Conservation (phyloP, 1,140 invertebrate species). For the Caenorhabditis latens region DNA sequence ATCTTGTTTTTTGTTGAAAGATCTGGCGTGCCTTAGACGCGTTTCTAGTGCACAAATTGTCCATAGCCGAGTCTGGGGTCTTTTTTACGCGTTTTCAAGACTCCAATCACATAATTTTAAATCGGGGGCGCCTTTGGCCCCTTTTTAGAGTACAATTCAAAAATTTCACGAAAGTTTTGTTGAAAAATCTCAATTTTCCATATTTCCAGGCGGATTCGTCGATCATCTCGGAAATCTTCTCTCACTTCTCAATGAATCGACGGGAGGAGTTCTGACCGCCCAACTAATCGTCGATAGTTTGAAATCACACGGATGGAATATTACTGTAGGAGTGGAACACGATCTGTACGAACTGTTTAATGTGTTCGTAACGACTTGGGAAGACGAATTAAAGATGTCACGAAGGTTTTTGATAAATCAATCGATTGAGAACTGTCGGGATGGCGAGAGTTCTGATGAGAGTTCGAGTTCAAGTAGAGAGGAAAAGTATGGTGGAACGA, state of each 20-base stretch:
- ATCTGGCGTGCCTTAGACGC: too few species aligned
- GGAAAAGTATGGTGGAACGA: not conserved
- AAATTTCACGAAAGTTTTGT: too few species aligned
- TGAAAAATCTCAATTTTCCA: not conserved
- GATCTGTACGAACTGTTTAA: slow-evolving; percentile 69
- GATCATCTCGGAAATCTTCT: not conserved
- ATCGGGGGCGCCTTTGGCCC: too few species aligned
- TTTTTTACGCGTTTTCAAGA: too few species aligned
- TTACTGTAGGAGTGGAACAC: slow-evolving; percentile 61
- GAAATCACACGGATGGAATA: slow-evolving; percentile 58
- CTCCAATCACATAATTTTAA: too few species aligned
- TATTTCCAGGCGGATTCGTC: slow-evolving; percentile 14
- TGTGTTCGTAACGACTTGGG: slow-evolving; percentile 68
- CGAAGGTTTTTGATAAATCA: slow-evolving; percentile 38
- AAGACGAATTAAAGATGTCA: slow-evolving; percentile 65
- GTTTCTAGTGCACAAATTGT: too few species aligned
- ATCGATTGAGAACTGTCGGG: slow-evolving; percentile 37
- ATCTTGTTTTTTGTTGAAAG: too few species aligned
- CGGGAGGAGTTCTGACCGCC: not conserved
- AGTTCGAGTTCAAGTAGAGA: not conserved
- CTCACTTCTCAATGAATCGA: not conserved
- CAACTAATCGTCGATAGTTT: slow-evolving; percentile 46
- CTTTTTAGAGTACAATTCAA: too few species aligned
- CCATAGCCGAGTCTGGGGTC: too few species aligned
- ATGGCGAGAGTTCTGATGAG: not conserved